Evolutionary conservation across 2,113 vertebrate genomes (phyloP).

Genomic region (Paraplagusia blochii): DNA sequence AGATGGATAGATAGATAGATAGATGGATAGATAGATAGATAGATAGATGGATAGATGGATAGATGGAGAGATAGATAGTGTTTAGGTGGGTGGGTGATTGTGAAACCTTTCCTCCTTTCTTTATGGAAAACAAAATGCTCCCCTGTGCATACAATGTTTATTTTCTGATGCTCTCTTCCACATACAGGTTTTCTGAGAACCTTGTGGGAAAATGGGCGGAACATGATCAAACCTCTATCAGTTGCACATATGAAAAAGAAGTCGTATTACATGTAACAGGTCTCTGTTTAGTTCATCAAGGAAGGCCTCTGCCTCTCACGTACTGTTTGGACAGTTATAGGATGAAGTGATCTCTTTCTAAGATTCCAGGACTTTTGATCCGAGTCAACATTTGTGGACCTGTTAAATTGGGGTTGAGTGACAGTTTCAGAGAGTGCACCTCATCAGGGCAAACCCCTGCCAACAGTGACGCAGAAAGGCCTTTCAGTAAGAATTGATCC

Average conservation of each 20-base stretch:
- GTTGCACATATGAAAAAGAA: conserved; percentile 31
- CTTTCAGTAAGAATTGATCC: conserved; percentile 19
- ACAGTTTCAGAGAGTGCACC: conserved; percentile 41
- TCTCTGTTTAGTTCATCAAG: conserved; percentile 34
- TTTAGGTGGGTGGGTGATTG: no score
- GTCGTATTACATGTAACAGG: conserved; percentile 2
- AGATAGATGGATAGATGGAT: no score
- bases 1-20: no score
- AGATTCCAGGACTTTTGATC: conserved; percentile 13
- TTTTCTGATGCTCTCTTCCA: conserved; percentile 29
- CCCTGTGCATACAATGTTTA: conserved; percentile 26
- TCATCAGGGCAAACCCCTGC: conserved; percentile 28
- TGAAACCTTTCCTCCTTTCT: conserved; percentile 33
- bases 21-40: no score
- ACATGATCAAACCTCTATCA: conserved; percentile 13
- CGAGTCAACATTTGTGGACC: conserved; percentile 36
- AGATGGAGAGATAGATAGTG: no score
- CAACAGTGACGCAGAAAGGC: background rate
- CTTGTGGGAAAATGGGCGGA: background rate
- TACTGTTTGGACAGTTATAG: conserved; percentile 2
- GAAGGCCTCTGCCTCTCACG: background rate
- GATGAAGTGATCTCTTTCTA: background rate
- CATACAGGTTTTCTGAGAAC: conserved; percentile 12
- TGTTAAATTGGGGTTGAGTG: conserved; percentile 23
- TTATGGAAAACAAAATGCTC: conserved; percentile 27